These are phyloP conservation scores for Polydesmus complanatus DNA, from an alignment of 2,888 invertebrate genomes.

Conservation along the genomic window DNA sequence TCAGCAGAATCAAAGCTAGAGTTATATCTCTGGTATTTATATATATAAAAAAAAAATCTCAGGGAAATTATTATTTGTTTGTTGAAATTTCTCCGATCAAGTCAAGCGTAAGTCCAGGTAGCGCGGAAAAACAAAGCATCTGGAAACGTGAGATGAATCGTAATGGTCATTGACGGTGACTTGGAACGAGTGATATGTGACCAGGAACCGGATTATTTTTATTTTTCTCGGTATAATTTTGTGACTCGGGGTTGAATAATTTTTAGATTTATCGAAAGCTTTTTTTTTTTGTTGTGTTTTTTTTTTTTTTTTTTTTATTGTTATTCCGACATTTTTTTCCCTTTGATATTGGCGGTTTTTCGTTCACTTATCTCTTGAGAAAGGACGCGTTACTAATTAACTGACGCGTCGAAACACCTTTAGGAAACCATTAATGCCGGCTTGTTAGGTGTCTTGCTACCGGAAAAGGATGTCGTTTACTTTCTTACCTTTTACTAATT, in stretches of 20 bases:
- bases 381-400: not conserved
- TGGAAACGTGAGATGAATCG: not conserved
- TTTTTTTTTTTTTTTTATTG: not conserved
- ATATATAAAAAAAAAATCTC: not conserved
- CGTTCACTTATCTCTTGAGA: no score
- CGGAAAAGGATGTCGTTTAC: not conserved
- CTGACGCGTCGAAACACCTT: not conserved
- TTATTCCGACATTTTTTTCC: no score
- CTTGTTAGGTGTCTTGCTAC: not conserved
- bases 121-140: not conserved
- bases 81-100: not conserved
- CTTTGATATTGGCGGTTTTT: no score
- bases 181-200: not conserved
- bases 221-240: no score
- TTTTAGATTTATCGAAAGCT: not conserved
- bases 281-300: not conserved
- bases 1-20: not conserved
- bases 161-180: not conserved
- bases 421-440: not conserved
- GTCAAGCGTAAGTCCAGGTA: not conserved
- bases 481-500: not conserved
- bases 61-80: not conserved
- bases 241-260: no score
- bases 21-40: no score
- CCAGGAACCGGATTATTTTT: not conserved